A percentile compares a stretch with the other conserved stretches of the same genome.
phyloP scores from a whole-genome alignment of 1,140 invertebrate species.

The Aphelinus atriplicis region DNA sequence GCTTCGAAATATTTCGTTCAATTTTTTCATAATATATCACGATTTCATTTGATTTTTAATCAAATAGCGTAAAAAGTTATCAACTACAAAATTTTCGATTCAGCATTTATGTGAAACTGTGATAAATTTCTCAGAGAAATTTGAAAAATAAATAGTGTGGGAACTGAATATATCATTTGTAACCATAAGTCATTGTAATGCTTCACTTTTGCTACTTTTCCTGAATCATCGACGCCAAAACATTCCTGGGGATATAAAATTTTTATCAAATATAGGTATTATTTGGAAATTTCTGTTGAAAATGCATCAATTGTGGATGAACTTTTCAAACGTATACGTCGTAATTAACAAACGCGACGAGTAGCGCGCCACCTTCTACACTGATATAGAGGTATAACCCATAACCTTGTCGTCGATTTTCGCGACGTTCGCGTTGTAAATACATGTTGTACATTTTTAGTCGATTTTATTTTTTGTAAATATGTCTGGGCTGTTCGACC shows the following conservation, averaged over 20 bases:
- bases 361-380: conserved; percentile 8
- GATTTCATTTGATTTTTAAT: conserved; percentile 11
- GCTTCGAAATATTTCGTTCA: neutral
- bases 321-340: conserved; percentile 40
- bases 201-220: conserved; percentile 79
- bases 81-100: neutral
- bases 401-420: too few species aligned
- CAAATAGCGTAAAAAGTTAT: conserved; percentile 5
- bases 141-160: conserved; percentile 85
- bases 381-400: too few species aligned
- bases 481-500: conserved; percentile 68
- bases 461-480: conserved; percentile 40
- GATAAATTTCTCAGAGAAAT: conserved; percentile 84
- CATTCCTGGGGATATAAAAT: conserved; percentile 68
- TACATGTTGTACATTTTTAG: conserved; percentile 28
- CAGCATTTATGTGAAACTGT: conserved; percentile 67
- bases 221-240: conserved; percentile 79
- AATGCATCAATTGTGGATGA: neutral
- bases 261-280: neutral
- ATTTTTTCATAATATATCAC: conserved; percentile 5
- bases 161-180: conserved; percentile 76
- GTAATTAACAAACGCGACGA: too few species aligned
- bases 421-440: neutral
- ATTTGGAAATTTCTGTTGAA: neutral
- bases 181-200: conserved; percentile 83